Evolutionary conservation across 2,797 vertebrate genomes (phyloP).

Genomic region (Choloepus didactylus): DNA sequence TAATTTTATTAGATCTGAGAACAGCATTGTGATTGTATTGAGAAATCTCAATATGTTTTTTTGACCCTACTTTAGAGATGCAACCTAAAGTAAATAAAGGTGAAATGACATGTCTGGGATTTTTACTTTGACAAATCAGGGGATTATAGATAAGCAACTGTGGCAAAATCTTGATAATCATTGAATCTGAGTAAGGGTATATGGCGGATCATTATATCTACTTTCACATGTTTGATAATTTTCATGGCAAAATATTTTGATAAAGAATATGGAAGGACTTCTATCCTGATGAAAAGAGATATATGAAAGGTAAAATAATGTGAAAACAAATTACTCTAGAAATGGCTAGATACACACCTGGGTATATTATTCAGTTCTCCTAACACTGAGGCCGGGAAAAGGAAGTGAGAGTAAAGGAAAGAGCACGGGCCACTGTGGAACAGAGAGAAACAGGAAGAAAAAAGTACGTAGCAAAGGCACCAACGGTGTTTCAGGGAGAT

Average conservation of each 20-base stretch:
- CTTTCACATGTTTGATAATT: background rate
- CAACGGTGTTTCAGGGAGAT: background rate
- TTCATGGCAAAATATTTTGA: constrained; percentile 38
- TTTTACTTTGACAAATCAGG: background rate
- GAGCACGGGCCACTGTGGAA: fast-evolving
- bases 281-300: constrained; percentile 6
- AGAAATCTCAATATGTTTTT: background rate
- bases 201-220: background rate
- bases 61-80: background rate
- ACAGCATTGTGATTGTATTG: background rate
- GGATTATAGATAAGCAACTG: background rate
- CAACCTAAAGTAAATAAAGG: background rate
- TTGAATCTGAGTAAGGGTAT: background rate
- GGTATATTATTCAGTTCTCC: background rate
- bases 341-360: background rate
- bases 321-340: background rate
- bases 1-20: background rate
- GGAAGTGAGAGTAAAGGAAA: background rate
- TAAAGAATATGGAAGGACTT: constrained; percentile 10
- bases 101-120: background rate
- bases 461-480: fast-evolving
- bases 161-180: background rate
- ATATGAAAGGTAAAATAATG: background rate
- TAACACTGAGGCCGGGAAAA: background rate
- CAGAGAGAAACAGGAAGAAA: background rate